Conservation (phyloP, 2,113 vertebrate species). For the Telmatochromis brachygnathus region DNA sequence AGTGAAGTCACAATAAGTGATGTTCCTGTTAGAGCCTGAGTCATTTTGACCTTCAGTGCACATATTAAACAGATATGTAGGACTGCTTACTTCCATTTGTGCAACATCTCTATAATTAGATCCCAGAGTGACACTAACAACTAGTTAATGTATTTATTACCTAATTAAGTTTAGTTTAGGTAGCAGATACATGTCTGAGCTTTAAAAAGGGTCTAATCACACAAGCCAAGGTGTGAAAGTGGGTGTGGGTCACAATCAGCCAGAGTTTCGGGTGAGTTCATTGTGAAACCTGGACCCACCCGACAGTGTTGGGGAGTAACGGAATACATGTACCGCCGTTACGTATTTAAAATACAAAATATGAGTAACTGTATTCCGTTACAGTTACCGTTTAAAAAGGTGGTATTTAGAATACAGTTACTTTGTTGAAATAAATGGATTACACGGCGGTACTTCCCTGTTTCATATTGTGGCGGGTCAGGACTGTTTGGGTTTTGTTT, state of each 20-base stretch:
- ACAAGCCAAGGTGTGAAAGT: not conserved
- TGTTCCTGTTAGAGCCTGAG: not conserved
- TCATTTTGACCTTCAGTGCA: not conserved
- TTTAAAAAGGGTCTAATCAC: not conserved
- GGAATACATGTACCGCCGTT: too few relatives aligned
- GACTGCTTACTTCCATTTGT: not conserved
- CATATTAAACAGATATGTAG: not conserved
- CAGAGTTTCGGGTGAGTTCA: not conserved
- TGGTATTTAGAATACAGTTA: too few relatives aligned
- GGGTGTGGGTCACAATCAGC: accelerated
- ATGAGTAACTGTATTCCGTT: too few relatives aligned
- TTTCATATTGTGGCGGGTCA: too few relatives aligned
- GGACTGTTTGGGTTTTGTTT: too few relatives aligned
- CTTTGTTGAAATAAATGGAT: too few relatives aligned
- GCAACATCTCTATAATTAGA: not conserved
- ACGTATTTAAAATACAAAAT: too few relatives aligned
- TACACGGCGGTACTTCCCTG: too few relatives aligned
- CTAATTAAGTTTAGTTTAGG: not conserved
- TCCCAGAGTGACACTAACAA: not conserved
- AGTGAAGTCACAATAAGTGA: too few relatives aligned
- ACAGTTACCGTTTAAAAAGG: too few relatives aligned
- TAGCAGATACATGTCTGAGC: not conserved
- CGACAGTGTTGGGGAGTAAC: too few relatives aligned
- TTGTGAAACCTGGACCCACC: not conserved
- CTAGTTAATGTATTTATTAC: not conserved